Evolutionary conservation across 2,797 vertebrate species (phyloP), one percentile per base, ranked within the genome.

Genomic region (Gambusia yucatana): DNA sequence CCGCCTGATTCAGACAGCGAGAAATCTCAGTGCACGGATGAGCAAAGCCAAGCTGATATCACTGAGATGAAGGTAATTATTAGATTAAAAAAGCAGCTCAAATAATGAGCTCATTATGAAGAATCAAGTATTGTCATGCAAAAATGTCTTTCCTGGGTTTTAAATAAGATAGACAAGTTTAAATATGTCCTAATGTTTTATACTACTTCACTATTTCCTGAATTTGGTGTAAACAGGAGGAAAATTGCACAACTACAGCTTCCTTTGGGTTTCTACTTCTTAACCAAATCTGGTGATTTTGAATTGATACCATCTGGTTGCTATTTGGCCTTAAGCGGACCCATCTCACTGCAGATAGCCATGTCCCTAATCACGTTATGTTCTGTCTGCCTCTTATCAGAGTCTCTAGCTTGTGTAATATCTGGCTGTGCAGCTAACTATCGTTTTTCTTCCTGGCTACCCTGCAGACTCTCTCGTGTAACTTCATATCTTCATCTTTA

Each of bases 1-100:
- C 41, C n/a, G 14, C 41, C 84, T 30, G 50, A 83, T 73, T 43
- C 87, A 3, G 84, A 88, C 50, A 48, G 47, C 77, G 78, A 76
- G 46, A 65, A 73, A 43, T 36, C 69, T 79, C 88, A 72, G 22
- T 14, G 77, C 63, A 10, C 81, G 65, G 86, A 92, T 46, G 52
- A 52, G 50, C 87, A 86, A 79, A 83, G 88, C 84, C 90, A 88
- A 77, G 82, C 77, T 36, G 93, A 95, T 73, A 0, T 94, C 78
- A 70, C 83, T 1, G 86, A 94, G 77, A 96, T 95, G 83, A 97
- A 96, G 96, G 96, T 96, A 88, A 87, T 16, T 43, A 55, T 79
- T 41, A 1, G 57, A 39, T 72, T 50, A 41, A 4, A 22, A 33
- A 57, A 25, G 16, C 46, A 46, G 1, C 33, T 25, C 17, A 48